These are phyloP conservation scores for Andrena hattorfiana DNA, from an alignment of 2,888 invertebrate genomes.

Conservation along the genomic window DNA sequence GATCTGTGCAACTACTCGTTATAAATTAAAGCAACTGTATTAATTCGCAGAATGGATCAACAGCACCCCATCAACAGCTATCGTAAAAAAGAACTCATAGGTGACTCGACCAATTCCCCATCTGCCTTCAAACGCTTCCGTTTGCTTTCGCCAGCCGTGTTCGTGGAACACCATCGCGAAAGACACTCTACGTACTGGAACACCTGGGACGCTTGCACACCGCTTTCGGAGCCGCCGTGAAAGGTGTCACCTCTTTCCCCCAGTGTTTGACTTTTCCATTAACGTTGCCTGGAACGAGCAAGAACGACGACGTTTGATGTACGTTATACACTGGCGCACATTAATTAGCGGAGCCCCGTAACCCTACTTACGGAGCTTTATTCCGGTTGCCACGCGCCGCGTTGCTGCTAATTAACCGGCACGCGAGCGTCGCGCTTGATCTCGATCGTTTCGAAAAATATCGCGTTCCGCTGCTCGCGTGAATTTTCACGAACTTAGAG, in stretches of 20 bases:
- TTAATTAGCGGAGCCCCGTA: slow-evolving; percentile 60
- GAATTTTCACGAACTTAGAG: not conserved
- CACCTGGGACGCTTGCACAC: slow-evolving; percentile 49
- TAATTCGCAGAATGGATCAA: not conserved
- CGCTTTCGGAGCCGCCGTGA: slow-evolving; percentile 43
- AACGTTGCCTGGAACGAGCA: slow-evolving; percentile 42
- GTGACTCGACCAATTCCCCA: slow-evolving; percentile 23
- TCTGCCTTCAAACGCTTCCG: slow-evolving; percentile 7
- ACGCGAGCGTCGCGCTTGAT: slow-evolving; percentile 20
- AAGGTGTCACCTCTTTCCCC: slow-evolving; percentile 57
- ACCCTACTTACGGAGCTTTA: slow-evolving; percentile 36
- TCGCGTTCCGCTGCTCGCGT: slow-evolving; percentile 11
- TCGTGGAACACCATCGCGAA: slow-evolving; percentile 43
- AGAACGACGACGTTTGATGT: slow-evolving; percentile 54
- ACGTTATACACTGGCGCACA: slow-evolving; percentile 17
- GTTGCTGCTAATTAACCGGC: slow-evolving; percentile 33
- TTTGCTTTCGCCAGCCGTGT: slow-evolving; percentile 21
- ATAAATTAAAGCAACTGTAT: not conserved
- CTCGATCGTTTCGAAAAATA: slow-evolving; percentile 4
- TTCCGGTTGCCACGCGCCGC: slow-evolving; percentile 12
- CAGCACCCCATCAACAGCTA: not conserved
- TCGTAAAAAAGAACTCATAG: not conserved
- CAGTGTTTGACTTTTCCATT: slow-evolving; percentile 72
- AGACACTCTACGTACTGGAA: slow-evolving; percentile 29
- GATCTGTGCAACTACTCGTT: not conserved